Conservation (phyloP, 2,888 invertebrate genomes). For the Archips crataeganus region DNA sequence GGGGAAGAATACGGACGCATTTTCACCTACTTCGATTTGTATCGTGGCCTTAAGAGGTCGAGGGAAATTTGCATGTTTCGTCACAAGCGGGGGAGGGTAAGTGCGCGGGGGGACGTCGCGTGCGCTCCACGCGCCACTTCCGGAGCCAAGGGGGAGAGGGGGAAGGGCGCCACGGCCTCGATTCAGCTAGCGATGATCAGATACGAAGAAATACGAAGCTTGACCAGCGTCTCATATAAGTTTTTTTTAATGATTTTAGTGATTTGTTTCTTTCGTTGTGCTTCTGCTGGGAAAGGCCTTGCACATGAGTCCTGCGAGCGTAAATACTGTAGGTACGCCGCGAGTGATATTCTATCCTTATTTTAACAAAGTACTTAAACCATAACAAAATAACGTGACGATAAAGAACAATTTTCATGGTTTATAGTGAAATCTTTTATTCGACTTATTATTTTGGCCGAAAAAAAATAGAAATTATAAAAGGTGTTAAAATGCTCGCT, state of each 20-base stretch:
- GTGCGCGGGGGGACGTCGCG: conserved; percentile 59
- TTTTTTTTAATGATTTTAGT: not conserved
- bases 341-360: not conserved
- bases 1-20: conserved; percentile 63
- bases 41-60: conserved; percentile 52
- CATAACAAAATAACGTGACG: too few relatives aligned
- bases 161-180: conserved; percentile 68
- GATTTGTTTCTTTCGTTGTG: not conserved
- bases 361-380: not conserved
- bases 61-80: conserved; percentile 50
- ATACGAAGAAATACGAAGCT: conserved; percentile 59
- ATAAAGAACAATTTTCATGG: too few relatives aligned
- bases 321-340: too few relatives aligned
- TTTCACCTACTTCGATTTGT: conserved; percentile 62
- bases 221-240: conserved; percentile 47
- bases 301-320: too few relatives aligned
- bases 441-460: too few relatives aligned
- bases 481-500: too few relatives aligned
- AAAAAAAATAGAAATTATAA: too few relatives aligned
- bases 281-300: not conserved
- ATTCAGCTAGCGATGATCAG: conserved; percentile 65
- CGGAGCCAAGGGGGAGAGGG: conserved; percentile 53
- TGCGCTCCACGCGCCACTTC: conserved; percentile 74
- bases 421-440: too few relatives aligned
- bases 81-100: conserved; percentile 42